phyloP scores from a whole-genome alignment of 2,113 vertebrate species.

The Platysternon megacephalum region DNA sequence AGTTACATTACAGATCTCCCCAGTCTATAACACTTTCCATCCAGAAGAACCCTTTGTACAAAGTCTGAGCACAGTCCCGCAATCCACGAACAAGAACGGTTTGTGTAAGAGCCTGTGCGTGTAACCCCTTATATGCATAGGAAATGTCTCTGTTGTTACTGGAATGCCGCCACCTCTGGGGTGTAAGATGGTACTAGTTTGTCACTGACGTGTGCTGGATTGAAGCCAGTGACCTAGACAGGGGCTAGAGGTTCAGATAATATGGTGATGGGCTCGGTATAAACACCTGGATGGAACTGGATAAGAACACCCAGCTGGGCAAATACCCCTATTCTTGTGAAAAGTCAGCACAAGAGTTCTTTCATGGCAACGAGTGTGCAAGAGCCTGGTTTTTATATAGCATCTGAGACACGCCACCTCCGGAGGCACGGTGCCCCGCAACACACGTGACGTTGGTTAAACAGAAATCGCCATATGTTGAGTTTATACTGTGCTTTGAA shows the following conservation, averaged over 20 bases:
- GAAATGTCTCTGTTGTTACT: accelerated
- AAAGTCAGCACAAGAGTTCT: neutral
- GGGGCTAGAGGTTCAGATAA: neutral
- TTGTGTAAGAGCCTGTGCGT: neutral
- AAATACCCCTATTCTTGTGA: neutral
- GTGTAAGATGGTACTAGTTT: neutral
- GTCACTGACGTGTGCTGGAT: neutral
- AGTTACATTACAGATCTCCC: neutral
- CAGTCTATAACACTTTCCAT: neutral
- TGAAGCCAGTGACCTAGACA: neutral
- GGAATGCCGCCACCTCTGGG: neutral
- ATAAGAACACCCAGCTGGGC: neutral
- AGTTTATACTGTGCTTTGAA: neutral
- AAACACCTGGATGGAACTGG: neutral
- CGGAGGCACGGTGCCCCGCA: neutral
- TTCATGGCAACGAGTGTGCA: neutral
- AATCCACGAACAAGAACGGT: neutral
- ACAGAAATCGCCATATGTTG: neutral
- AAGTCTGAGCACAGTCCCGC: neutral
- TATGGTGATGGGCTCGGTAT: neutral
- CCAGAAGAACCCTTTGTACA: neutral
- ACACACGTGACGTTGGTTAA: neutral
- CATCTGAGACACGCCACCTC: neutral
- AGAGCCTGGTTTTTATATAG: neutral
- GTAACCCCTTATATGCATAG: neutral